Conservation (phyloP, 2,888 invertebrate genomes). For the Dasysyrphus tricinctus region DNA sequence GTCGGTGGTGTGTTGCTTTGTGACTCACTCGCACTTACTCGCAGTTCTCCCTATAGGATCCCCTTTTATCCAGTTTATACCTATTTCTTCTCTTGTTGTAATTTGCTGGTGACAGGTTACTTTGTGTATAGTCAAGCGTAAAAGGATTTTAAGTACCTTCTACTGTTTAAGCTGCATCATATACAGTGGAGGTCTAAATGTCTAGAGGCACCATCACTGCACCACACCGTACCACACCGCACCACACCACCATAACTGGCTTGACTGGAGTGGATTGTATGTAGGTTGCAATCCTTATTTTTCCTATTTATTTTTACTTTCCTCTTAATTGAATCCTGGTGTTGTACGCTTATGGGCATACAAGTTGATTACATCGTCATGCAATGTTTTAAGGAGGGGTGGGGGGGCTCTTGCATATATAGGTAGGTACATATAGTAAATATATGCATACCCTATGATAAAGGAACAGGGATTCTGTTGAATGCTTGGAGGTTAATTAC, state of each 20-base stretch:
- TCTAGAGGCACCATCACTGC: conserved; percentile 1
- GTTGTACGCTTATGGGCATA: conserved; percentile 44
- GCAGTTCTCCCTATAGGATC: neutral
- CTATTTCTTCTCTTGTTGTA: conserved; percentile 4
- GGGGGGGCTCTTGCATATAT: neutral
- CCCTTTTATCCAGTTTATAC: conserved; percentile 1
- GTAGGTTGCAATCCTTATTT: conserved; percentile 20
- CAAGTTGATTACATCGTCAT: conserved; percentile 38
- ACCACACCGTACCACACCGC: too few relatives aligned
- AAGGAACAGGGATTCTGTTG: conserved; percentile 4
- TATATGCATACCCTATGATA: neutral
- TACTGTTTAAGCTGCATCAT: conserved; percentile 33
- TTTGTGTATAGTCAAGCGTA: conserved; percentile 48
- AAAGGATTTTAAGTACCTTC: conserved; percentile 29
- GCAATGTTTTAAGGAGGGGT: conserved; percentile 20
- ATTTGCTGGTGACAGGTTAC: conserved; percentile 49
- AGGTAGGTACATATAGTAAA: neutral
- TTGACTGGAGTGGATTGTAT: neutral
- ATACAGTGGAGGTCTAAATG: conserved; percentile 27
- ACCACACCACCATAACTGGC: neutral
- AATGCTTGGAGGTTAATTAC: conserved; percentile 38
- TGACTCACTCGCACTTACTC: neutral
- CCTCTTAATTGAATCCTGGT: conserved; percentile 51
- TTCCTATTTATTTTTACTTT: conserved; percentile 29
- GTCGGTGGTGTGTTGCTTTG: conserved; percentile 1